phyloP scores from a whole-genome alignment of 2,113 vertebrate genomes.

The Passer montanus region DNA sequence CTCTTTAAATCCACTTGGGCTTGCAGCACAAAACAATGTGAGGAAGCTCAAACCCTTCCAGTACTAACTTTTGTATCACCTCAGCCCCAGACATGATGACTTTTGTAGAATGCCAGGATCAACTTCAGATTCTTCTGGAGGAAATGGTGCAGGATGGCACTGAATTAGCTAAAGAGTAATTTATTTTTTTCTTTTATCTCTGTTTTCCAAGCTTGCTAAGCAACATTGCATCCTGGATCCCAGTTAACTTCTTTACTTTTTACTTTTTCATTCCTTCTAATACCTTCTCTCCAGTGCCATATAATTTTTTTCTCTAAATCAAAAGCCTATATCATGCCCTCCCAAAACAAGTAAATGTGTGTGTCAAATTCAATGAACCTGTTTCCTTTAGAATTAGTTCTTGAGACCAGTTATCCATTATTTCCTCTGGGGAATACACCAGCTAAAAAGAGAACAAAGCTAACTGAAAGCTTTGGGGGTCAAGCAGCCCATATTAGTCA shows the following conservation, averaged over 20 bases:
- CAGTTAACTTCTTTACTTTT: neutral
- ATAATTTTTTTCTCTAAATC: neutral
- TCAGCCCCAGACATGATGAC: neutral
- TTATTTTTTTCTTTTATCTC: neutral
- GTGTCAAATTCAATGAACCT: neutral
- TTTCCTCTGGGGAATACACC: neutral
- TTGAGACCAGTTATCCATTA: neutral
- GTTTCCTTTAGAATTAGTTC: neutral
- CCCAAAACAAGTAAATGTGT: neutral
- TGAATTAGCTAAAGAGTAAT: neutral
- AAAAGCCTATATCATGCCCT: rapidly evolving
- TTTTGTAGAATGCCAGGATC: rapidly evolving
- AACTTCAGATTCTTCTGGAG: neutral
- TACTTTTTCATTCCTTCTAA: neutral
- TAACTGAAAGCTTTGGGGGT: neutral
- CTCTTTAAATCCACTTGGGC: neutral
- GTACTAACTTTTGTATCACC: neutral
- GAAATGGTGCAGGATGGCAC: neutral
- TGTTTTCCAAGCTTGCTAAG: neutral
- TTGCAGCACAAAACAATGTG: rapidly evolving
- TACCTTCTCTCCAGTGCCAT: neutral
- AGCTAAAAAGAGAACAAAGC: neutral
- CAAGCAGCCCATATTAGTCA: neutral
- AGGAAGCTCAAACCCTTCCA: neutral
- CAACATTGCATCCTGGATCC: neutral